A percentile compares a stretch with the other conserved stretches of the same genome.
These are phyloP conservation scores for Etia nguti DNA, from an alignment of 2,113 vertebrate genomes.

Conservation along the genomic window DNA sequence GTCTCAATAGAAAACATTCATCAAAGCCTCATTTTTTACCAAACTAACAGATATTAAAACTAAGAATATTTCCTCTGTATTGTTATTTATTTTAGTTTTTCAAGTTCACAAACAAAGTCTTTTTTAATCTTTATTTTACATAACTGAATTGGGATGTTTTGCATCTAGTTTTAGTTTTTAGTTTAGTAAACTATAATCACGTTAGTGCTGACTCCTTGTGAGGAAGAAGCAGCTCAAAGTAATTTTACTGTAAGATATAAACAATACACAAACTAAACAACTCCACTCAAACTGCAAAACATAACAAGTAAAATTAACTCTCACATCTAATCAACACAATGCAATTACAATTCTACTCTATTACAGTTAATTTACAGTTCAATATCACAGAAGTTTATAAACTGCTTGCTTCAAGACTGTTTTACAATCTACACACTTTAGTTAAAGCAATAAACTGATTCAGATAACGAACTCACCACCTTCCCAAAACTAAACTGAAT, in stretches of 20 bases:
- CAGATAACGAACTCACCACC: background rate
- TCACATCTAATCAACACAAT: background rate
- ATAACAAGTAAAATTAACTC: background rate
- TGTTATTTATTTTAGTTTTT: background rate
- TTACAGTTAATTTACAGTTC: background rate
- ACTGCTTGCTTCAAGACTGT: background rate
- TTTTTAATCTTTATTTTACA: background rate
- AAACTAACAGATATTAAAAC: too few species aligned
- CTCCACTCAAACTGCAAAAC: background rate
- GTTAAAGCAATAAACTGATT: background rate
- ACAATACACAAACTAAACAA: background rate
- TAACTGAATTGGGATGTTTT: rapidly evolving
- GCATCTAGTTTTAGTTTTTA: background rate
- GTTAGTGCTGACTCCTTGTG: background rate
- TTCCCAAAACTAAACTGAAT: background rate
- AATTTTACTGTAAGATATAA: background rate
- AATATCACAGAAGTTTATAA: background rate
- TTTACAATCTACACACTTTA: background rate
- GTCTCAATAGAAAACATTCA: background rate
- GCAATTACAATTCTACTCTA: background rate
- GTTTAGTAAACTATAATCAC: background rate
- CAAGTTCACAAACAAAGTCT: background rate
- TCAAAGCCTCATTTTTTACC: background rate
- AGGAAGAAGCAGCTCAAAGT: background rate
- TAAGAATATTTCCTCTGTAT: background rate